phyloP scores from a whole-genome alignment of 2,888 invertebrate species.

The Eustalomyia histrio region DNA sequence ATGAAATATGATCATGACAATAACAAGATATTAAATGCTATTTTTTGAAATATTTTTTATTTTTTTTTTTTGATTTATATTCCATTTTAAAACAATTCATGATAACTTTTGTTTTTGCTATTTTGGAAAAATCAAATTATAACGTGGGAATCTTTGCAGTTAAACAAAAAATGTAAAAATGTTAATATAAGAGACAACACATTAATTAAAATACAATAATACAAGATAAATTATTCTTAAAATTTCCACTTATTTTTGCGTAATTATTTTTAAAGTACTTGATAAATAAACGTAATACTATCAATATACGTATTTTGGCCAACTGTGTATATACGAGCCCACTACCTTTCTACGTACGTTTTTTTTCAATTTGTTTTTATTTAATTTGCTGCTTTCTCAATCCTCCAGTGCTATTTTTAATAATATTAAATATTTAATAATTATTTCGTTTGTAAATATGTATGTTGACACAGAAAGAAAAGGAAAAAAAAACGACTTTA shows the following conservation, averaged over 20 bases:
- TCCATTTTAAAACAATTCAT: conserved; percentile 61
- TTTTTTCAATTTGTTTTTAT: conserved; percentile 18
- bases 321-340: conserved; percentile 35
- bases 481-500: background rate
- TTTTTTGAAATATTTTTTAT: conserved; percentile 20
- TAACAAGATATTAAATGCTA: conserved; percentile 60
- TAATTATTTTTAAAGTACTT: conserved; percentile 53
- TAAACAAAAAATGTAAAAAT: background rate
- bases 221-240: background rate
- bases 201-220: background rate
- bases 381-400: conserved; percentile 5
- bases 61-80: conserved; percentile 61
- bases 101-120: conserved; percentile 33
- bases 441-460: conserved; percentile 29
- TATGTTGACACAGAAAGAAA: conserved; percentile 31
- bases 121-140: conserved; percentile 58
- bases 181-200: background rate
- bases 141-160: conserved; percentile 60
- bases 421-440: conserved; percentile 42
- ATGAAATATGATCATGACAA: conserved; percentile 52
- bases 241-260: conserved; percentile 32
- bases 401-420: conserved; percentile 21
- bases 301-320: background rate
- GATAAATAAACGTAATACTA: conserved; percentile 49
- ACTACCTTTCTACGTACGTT: conserved; percentile 4